Conservation (phyloP, 2,797 vertebrate genomes). For the Fistularia commersonii region DNA sequence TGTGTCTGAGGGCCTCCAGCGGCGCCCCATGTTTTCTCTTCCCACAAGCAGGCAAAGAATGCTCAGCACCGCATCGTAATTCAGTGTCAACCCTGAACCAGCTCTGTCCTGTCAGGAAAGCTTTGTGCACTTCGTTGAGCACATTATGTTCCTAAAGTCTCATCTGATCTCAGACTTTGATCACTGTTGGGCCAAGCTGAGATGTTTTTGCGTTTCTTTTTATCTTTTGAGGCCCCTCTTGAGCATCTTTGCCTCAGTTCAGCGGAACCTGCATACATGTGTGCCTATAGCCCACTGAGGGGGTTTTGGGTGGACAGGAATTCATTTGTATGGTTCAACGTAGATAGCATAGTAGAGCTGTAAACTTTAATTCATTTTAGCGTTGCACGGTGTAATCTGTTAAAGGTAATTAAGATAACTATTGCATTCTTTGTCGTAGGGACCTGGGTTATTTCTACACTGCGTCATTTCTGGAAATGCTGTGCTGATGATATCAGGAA, state of each 20-base stretch:
- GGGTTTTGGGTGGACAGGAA: conserved; percentile 17
- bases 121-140: conserved; percentile 54
- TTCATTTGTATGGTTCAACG: conserved; percentile 24
- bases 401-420: too few relatives aligned
- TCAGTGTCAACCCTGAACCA: conserved; percentile 40
- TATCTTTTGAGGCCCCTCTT: conserved; percentile 41
- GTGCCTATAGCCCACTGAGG: conserved; percentile 1
- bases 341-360: neutral
- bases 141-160: conserved; percentile 61
- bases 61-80: conserved; percentile 40
- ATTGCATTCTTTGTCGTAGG: too few relatives aligned
- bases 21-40: conserved; percentile 15
- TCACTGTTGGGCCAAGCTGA: conserved; percentile 34
- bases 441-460: too few relatives aligned
- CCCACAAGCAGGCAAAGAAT: conserved; percentile 32
- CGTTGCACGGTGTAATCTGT: too few relatives aligned
- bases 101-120: conserved; percentile 55
- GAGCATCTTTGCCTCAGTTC: conserved; percentile 10
- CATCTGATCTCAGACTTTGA: conserved; percentile 63
- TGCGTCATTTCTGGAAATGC: too few relatives aligned
- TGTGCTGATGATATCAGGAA: too few relatives aligned
- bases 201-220: conserved; percentile 40
- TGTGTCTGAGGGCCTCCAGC: conserved; percentile 23
- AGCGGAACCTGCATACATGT: conserved; percentile 19
- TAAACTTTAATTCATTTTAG: too few relatives aligned